A percentile compares a stretch with the other conserved stretches of the same genome.
Evolutionary conservation across 2,888 invertebrate species (phyloP).

Genomic region (Lycia hirtaria): DNA sequence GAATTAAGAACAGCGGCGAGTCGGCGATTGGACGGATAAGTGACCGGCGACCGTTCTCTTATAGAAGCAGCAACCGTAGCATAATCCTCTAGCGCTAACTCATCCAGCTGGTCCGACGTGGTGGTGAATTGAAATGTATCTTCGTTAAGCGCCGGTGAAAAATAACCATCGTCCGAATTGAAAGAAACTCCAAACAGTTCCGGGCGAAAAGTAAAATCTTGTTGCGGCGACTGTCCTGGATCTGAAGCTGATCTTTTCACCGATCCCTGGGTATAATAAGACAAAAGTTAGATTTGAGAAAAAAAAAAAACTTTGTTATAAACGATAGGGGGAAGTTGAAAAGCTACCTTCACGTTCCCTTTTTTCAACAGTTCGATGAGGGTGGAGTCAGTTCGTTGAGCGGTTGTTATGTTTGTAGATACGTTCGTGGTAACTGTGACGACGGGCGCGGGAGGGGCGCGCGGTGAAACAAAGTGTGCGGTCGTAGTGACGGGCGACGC

Average conservation of each 20-base stretch:
- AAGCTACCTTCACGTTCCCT: slow-evolving; percentile 84
- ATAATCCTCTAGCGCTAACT: slow-evolving; percentile 87
- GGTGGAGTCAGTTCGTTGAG: slow-evolving; percentile 89
- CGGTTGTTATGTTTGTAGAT: slow-evolving; percentile 54
- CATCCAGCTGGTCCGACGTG: slow-evolving; percentile 87
- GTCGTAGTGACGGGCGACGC: slow-evolving; percentile 80
- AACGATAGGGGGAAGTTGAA: slow-evolving; percentile 11
- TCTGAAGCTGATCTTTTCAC: slow-evolving; percentile 91
- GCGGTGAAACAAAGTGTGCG: slow-evolving; percentile 75
- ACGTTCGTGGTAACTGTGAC: slow-evolving; percentile 68
- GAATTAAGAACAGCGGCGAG: slow-evolving; percentile 92
- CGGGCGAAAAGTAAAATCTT: slow-evolving; percentile 86
- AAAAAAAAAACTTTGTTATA: slow-evolving; percentile 1
- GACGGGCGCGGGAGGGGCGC: slow-evolving; percentile 72
- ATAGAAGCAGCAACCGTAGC: slow-evolving; percentile 85
- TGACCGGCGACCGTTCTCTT: slow-evolving; percentile 84
- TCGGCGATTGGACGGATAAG: slow-evolving; percentile 88
- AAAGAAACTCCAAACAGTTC: slow-evolving; percentile 88
- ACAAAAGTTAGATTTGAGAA: slow-evolving; percentile 3
- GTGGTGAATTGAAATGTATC: slow-evolving; percentile 90
- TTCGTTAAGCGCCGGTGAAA: slow-evolving; percentile 89
- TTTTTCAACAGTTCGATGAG: slow-evolving; percentile 92
- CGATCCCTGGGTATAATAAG: slow-evolving; percentile 61
- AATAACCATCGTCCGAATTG: slow-evolving; percentile 87
- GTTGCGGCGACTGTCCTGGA: slow-evolving; percentile 87